Conservation (phyloP, 1,140 invertebrate species). For the Aleiodes sp. region DNA sequence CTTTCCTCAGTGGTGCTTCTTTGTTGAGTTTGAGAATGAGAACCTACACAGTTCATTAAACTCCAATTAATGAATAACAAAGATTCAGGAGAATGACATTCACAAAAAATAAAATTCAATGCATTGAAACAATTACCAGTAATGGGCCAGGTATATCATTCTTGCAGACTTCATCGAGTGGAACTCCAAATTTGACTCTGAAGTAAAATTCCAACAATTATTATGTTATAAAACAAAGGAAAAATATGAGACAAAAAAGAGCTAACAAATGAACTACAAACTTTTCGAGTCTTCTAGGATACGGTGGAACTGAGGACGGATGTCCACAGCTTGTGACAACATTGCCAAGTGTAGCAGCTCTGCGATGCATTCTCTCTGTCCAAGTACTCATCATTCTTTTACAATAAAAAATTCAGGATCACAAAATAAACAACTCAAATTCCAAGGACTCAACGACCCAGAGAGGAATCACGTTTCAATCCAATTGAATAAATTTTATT, state of each 20-base stretch:
- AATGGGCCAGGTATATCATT: slow-evolving; percentile 92
- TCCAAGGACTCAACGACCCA: neutral
- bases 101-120: slow-evolving; percentile 23
- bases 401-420: neutral
- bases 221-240: neutral
- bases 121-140: slow-evolving; percentile 76
- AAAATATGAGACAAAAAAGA: slow-evolving; percentile 15
- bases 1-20: slow-evolving; percentile 90
- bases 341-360: slow-evolving; percentile 87
- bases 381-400: slow-evolving; percentile 80
- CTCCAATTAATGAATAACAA: neutral
- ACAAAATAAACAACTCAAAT: neutral
- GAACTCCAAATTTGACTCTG: slow-evolving; percentile 91
- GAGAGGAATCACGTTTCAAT: no score
- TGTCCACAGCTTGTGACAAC: slow-evolving; percentile 89
- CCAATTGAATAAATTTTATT: no score
- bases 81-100: neutral
- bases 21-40: slow-evolving; percentile 94
- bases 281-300: slow-evolving; percentile 86
- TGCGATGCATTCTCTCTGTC: slow-evolving; percentile 88
- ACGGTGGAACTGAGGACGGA: slow-evolving; percentile 73
- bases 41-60: slow-evolving; percentile 68
- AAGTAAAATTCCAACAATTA: slow-evolving; percentile 29
- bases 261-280: slow-evolving; percentile 48
- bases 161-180: slow-evolving; percentile 90